Evolutionary conservation across 2,113 vertebrate species (phyloP), one percentile per base, ranked within the genome.

Genomic region (Psephotus haematonotus): DNA sequence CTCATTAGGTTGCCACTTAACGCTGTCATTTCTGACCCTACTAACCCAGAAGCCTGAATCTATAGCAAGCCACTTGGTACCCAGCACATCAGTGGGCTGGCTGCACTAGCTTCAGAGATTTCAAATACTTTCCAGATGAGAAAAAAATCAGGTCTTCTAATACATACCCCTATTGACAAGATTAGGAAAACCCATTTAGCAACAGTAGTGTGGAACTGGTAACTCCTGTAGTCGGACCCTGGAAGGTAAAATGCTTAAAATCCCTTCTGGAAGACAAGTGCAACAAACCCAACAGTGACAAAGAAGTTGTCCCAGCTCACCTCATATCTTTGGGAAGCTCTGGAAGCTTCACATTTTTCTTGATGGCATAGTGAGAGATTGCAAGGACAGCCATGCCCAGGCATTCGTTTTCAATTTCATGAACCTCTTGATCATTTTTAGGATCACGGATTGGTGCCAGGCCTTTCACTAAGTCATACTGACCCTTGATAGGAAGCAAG

Each of bases 361-460:
- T 97, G 96, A 98, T 98, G 82, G 98, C 97, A 5, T 98, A 97
- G 92, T 99, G 99, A 22, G 99, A 99, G 93, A 99, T 99, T 8
- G 99, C 99, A 72, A 99, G 97, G 44, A 99, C 99, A 7, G 99
- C 99, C 99, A 99, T 99, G 3, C 99, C 99, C 97, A 99, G 97
- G 20, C 99, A 99, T 77, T 99, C 99, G 0, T 99, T 99, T 93
- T 99, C 99, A 1, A 99, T 99, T 82, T 99, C 99, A 1, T 99
- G 99, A 9, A 98, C 98, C 63, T 99, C 99, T 13, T 96, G 90
- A 10, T 99, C 99, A 0, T 82, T 99, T 68, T 98, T 98, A 24
- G 98, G 97, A 4, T 94, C 97, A n/a, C 99, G 98, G 67, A 99
- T 97, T 15, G 98, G 99, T 41, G 99, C 98, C 94, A 99, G 67